These are phyloP conservation scores for Yponomeuta malinellus DNA, from an alignment of 2,888 invertebrate genomes.

Conservation along the genomic window DNA sequence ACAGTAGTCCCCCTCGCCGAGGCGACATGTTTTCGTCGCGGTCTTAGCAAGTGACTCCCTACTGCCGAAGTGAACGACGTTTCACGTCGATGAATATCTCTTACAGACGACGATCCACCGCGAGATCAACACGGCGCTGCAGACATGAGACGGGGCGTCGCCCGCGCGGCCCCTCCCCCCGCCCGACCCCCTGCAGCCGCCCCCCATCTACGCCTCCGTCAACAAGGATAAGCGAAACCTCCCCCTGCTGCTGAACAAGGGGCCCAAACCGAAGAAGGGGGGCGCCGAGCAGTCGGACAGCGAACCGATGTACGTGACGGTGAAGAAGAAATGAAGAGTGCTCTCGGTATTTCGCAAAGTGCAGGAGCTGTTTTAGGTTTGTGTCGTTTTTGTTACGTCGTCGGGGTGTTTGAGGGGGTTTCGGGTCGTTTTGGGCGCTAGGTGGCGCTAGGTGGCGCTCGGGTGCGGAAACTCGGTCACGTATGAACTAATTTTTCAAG, in stretches of 20 bases:
- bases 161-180: constrained; percentile 20
- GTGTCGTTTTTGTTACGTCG: constrained; percentile 3
- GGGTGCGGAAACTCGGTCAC: too few relatives aligned
- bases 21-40: too few relatives aligned
- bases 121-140: constrained; percentile 87
- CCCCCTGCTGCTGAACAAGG: constrained; percentile 32
- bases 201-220: constrained; percentile 24
- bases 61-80: too few relatives aligned
- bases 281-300: constrained; percentile 29
- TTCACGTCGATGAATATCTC: too few relatives aligned
- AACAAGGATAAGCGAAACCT: constrained; percentile 24
- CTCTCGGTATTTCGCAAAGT: constrained; percentile 70
- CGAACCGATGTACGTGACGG: constrained; percentile 55
- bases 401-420: not conserved
- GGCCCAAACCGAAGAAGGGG: constrained; percentile 17
- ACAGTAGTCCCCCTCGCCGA: too few relatives aligned
- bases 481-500: too few relatives aligned
- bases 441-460: not conserved
- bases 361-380: constrained; percentile 54
- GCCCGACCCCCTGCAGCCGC: constrained; percentile 17
- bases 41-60: too few relatives aligned
- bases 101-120: constrained; percentile 82
- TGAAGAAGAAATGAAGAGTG: constrained; percentile 61
- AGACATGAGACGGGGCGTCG: constrained; percentile 77
- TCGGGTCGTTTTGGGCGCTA: not conserved